Percentiles rank a stretch among this genome's conserved stretches.
Evolutionary conservation across 2,888 invertebrate species (phyloP).

Genomic region (Philopedon plagiatum): DNA sequence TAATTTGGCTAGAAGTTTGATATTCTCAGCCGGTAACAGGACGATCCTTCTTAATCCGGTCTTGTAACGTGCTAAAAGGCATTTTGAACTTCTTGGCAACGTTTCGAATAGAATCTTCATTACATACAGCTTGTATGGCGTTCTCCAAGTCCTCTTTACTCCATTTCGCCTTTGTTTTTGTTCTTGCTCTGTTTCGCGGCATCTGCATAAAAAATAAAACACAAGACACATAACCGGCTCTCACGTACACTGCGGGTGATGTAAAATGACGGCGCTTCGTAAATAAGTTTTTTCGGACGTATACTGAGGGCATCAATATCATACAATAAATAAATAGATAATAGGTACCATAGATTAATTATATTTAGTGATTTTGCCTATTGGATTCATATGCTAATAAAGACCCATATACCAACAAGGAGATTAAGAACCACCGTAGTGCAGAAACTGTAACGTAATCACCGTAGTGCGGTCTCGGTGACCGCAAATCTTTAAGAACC

Average conservation of each 20-base stretch:
- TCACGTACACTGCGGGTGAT: neutral
- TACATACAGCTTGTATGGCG: neutral
- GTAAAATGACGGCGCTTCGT: neutral
- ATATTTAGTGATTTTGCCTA: too few relatives aligned
- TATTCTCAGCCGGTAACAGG: neutral
- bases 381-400: too few relatives aligned
- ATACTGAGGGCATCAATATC: too few relatives aligned
- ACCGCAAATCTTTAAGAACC: too few relatives aligned
- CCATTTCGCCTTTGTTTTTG: neutral
- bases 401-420: too few relatives aligned
- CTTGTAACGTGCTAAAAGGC: neutral
- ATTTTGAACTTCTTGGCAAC: neutral
- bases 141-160: neutral
- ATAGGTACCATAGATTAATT: too few relatives aligned
- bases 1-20: too few relatives aligned
- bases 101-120: neutral
- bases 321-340: too few relatives aligned
- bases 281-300: too few relatives aligned
- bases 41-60: neutral
- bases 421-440: too few relatives aligned
- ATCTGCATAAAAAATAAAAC: neutral
- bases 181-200: neutral
- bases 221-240: neutral
- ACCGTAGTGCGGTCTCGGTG: too few relatives aligned
- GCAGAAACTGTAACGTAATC: too few relatives aligned